Conservation (phyloP, 2,888 invertebrate species). For the Operophtera brumata region DNA sequence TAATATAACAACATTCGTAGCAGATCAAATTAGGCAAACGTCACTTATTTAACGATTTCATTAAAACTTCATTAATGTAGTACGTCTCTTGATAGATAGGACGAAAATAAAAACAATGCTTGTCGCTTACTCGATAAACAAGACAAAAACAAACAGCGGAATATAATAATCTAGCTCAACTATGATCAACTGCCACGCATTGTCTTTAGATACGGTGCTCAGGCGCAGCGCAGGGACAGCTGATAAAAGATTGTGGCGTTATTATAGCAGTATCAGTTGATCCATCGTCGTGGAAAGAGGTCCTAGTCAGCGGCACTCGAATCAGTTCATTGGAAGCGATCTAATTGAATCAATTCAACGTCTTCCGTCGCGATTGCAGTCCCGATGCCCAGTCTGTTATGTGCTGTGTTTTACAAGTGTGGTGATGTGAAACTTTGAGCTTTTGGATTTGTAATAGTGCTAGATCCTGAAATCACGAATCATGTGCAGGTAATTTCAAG, state of each 20-base stretch:
- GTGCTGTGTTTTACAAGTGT: slow-evolving; percentile 36
- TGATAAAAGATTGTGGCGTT: slow-evolving; percentile 75
- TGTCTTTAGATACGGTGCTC: slow-evolving; percentile 64
- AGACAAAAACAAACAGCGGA: slow-evolving; percentile 10
- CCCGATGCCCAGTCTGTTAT: slow-evolving; percentile 23
- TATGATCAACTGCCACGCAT: slow-evolving; percentile 53
- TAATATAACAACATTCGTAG: slow-evolving; percentile 10
- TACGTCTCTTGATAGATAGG: slow-evolving; percentile 16
- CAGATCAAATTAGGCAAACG: slow-evolving; percentile 10
- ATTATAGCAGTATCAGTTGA: slow-evolving; percentile 61
- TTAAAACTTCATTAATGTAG: slow-evolving; percentile 26
- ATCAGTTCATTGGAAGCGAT: slow-evolving; percentile 36
- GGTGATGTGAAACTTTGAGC: slow-evolving; percentile 37
- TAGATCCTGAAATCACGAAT: slow-evolving; percentile 25
- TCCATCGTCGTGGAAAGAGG: slow-evolving; percentile 60
- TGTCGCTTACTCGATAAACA: slow-evolving; percentile 35
- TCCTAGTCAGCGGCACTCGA: slow-evolving; percentile 36
- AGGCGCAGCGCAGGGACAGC: slow-evolving; percentile 53
- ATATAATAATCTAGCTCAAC: slow-evolving; percentile 51
- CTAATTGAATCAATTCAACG: slow-evolving; percentile 74
- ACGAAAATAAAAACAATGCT: slow-evolving; percentile 55
- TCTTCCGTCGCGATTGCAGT: slow-evolving; percentile 65
- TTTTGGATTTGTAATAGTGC: slow-evolving; percentile 14
- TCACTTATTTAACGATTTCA: not conserved
- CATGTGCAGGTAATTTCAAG: slow-evolving; percentile 48